These are phyloP conservation scores for Bradypus variegatus DNA, from an alignment of 2,797 vertebrate species.

Conservation along the genomic window DNA sequence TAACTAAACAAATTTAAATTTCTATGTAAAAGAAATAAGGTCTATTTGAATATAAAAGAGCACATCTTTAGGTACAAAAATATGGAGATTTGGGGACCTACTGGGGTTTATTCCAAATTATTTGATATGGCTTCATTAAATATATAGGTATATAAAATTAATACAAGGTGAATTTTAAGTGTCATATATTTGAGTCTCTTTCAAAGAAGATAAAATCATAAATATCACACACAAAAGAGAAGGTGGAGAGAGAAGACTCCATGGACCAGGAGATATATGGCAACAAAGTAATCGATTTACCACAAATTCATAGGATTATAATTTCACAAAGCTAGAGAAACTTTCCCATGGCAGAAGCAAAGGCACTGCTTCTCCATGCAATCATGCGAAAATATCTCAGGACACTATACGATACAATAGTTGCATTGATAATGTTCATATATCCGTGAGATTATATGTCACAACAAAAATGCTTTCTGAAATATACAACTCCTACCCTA, in stretches of 20 bases:
- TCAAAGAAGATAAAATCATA: background rate
- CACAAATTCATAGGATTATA: background rate
- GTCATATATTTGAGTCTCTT: background rate
- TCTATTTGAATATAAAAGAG: background rate
- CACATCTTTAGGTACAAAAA: background rate
- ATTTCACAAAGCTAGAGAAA: background rate
- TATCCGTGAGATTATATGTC: background rate
- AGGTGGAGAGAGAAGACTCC: background rate
- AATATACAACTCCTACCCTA: background rate
- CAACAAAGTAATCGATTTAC: background rate
- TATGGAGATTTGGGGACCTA: background rate
- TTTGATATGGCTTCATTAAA: background rate
- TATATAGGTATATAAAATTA: background rate
- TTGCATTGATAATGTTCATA: background rate
- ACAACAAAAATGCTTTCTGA: background rate
- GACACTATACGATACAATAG: background rate
- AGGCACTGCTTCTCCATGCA: background rate
- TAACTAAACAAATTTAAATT: background rate
- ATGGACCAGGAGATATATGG: background rate
- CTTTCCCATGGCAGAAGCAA: background rate
- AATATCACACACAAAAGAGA: slow-evolving; percentile 13
- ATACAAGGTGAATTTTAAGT: background rate
- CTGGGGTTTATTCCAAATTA: background rate
- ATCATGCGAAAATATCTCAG: background rate
- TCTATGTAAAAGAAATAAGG: background rate